These are phyloP conservation scores for Rhinichthys klamathensis DNA, from an alignment of 2,113 vertebrate genomes.

Conservation along the genomic window DNA sequence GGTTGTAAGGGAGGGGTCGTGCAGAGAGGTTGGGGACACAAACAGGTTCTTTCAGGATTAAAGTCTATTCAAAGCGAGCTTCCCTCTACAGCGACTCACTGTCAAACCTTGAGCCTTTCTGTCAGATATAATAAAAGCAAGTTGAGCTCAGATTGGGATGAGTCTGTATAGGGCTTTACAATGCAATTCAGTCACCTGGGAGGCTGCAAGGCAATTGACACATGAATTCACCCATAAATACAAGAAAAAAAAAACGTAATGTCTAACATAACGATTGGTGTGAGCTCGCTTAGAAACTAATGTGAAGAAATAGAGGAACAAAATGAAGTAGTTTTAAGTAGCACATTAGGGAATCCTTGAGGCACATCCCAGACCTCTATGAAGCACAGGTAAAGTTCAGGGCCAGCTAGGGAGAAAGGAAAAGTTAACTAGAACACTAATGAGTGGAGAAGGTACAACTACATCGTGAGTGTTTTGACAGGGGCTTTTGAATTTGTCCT, in stretches of 20 bases:
- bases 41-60: slow-evolving; percentile 33
- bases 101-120: slow-evolving; percentile 4
- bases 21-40: neutral
- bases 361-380: neutral
- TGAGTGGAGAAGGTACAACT: neutral
- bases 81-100: neutral
- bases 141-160: neutral
- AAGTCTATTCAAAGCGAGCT: slow-evolving; percentile 32
- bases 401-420: neutral
- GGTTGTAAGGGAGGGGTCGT: neutral
- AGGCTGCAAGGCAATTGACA: neutral
- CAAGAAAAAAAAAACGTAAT: neutral
- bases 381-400: slow-evolving; percentile 1
- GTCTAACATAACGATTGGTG: neutral
- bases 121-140: neutral
- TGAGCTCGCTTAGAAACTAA: neutral
- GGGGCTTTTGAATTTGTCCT: slow-evolving; percentile 2
- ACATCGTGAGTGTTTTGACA: slow-evolving; percentile 13
- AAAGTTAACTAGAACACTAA: slow-evolving; percentile 13
- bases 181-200: neutral
- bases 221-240: neutral
- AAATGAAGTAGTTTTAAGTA: neutral
- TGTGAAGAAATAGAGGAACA: neutral
- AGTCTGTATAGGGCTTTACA: neutral
- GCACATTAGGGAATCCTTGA: neutral